Evolutionary conservation across 2,113 vertebrate species (phyloP).

Genomic region (Poecilia latipinna): DNA sequence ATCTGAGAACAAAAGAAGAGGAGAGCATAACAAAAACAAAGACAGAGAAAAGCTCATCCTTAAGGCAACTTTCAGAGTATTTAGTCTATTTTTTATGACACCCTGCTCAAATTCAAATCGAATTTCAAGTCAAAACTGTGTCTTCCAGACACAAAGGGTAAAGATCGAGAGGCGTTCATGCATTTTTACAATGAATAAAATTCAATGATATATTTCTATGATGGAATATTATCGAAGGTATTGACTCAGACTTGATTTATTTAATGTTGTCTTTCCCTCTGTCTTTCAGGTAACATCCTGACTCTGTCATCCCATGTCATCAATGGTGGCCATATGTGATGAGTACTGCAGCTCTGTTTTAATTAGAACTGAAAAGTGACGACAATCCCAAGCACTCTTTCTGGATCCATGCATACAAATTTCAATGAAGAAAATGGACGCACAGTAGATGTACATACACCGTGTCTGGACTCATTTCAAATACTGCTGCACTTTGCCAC

Average conservation of each 20-base stretch:
- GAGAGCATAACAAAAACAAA: constrained; percentile 11
- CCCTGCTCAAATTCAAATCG: neutral
- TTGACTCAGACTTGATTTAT: neutral
- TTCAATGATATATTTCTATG: neutral
- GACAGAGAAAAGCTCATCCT: neutral
- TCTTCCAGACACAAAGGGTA: neutral
- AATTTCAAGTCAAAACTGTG: neutral
- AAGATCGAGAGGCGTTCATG: neutral
- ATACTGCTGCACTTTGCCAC: no score
- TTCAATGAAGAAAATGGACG: no score
- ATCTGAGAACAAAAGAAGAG: neutral
- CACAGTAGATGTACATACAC: no score
- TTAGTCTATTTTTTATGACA: neutral
- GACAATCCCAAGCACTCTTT: neutral
- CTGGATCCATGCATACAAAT: neutral
- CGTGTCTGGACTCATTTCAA: no score
- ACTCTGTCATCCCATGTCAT: constrained; percentile 37
- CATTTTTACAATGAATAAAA: constrained; percentile 1
- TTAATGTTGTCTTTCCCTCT: constrained; percentile 49
- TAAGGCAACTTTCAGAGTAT: neutral
- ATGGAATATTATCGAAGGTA: neutral
- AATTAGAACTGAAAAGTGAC: neutral
- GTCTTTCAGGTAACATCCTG: constrained; percentile 74
- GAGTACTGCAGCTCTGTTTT: constrained; percentile 50
- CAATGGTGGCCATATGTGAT: constrained; percentile 49